These are phyloP conservation scores for Xiphophorus birchmanni DNA, from an alignment of 2,797 vertebrate genomes.

Conservation along the genomic window DNA sequence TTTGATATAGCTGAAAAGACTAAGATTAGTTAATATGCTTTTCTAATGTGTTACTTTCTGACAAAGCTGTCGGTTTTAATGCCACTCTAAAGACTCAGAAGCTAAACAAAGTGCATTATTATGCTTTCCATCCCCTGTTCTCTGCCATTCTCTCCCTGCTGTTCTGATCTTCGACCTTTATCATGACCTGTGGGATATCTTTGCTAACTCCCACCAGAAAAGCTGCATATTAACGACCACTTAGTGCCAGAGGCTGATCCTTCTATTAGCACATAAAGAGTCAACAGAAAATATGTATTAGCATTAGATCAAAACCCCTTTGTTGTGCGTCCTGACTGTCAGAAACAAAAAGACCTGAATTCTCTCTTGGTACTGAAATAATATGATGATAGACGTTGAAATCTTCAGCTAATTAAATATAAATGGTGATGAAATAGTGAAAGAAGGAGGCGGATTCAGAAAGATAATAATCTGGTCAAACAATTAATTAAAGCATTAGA, in stretches of 20 bases:
- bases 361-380: constrained; percentile 19
- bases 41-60: not conserved
- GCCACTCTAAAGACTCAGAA: not conserved
- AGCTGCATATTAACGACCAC: constrained; percentile 43
- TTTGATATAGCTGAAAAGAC: too few relatives aligned
- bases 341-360: not conserved
- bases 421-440: constrained; percentile 11
- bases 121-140: constrained; percentile 10
- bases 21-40: not conserved
- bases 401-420: constrained; percentile 14
- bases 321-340: not conserved
- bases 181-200: constrained; percentile 4
- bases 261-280: constrained; percentile 32
- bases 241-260: constrained; percentile 9
- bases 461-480: constrained; percentile 31
- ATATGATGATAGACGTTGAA: constrained; percentile 27
- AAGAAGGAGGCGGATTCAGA: constrained; percentile 1
- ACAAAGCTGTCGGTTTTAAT: not conserved
- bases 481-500: constrained; percentile 25
- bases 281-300: constrained; percentile 46
- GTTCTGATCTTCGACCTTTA: constrained; percentile 44
- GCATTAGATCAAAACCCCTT: constrained; percentile 15
- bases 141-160: constrained; percentile 1
- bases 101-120: not conserved
- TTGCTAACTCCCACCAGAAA: constrained; percentile 17